phyloP scores from a whole-genome alignment of 1,140 invertebrate genomes.

The Drosophila triauraria region DNA sequence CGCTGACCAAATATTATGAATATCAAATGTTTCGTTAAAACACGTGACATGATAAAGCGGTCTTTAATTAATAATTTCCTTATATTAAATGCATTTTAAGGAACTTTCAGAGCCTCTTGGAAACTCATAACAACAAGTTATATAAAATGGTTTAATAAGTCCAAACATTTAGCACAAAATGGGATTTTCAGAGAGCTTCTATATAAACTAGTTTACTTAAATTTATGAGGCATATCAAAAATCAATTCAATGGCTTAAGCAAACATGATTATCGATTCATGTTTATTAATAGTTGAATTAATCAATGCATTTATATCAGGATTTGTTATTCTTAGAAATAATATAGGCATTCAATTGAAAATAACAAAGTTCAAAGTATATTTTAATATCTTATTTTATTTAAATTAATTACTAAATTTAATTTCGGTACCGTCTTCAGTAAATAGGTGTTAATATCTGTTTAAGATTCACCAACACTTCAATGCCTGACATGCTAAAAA shows the following conservation, averaged over 20 bases:
- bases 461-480: not conserved
- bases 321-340: not conserved
- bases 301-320: not conserved
- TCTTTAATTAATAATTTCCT: slow-evolving; percentile 21
- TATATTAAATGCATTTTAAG: slow-evolving; percentile 1
- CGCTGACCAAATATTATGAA: slow-evolving; percentile 21
- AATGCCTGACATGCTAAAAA: not conserved
- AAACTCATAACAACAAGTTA: not conserved
- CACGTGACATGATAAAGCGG: slow-evolving; percentile 2
- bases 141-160: not conserved
- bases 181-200: not conserved
- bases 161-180: slow-evolving; percentile 10
- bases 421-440: not conserved
- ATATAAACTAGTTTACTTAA: slow-evolving; percentile 16
- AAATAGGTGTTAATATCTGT: slow-evolving; percentile 1
- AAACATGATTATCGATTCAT: slow-evolving; percentile 12
- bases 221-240: slow-evolving; percentile 5
- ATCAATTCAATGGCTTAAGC: slow-evolving; percentile 5
- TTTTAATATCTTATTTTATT: not conserved
- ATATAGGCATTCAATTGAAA: not conserved
- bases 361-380: not conserved
- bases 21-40: not conserved
- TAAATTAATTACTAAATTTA: not conserved
- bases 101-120: not conserved
- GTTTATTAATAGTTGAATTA: slow-evolving; percentile 12